Base-by-base conservation (phyloP, 2,113 vertebrate genomes). In the Baryphthengus martii region DNA sequence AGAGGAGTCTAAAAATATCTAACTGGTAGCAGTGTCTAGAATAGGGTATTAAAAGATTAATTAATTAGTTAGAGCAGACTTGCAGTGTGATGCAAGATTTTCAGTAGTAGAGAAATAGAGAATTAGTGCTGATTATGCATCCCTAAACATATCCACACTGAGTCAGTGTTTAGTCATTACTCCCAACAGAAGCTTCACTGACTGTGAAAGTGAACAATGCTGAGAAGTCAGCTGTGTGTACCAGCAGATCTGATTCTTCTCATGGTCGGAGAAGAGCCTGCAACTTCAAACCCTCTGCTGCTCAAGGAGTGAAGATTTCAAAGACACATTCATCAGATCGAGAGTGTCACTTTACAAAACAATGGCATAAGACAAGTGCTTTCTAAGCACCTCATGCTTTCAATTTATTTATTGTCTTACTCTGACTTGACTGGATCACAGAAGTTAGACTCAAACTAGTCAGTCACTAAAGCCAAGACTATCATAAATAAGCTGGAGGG, bases 151-250 rank as follows among this genome's bases (percentile, higher is more conserved):
- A 92, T 59, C 52, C 63, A 62, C 56, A 72, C 80, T 92, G 91
- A 97, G 47, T 95, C 96, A 95, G 47, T 75, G 52, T 92, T 96
- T 61, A 96, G 89, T 96, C 91, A 92, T 65, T 52, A 89, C 93
- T 86, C 65, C 65, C 47, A 71, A 63, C 49, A 85, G 52, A 66
- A 44, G 53, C 45, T 92, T 39, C 75, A 42, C 63, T 17, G n/a
- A 13, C 71, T 53, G 25, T 3, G 9, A 42, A 96, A 76, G 17
- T 17, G 59, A 71, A 50, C 39, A 75, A 71, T 44, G 47, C 29
- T 63, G 11, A 75, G 11, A 75, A 81, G 76, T 65, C 61, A 92
- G 61, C 84, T 50, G 37, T 6, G 5, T 40, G 33, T 24, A 55
- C n/a, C 73, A 87, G 56, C 17, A 6, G 44, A 84, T 63, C 37